Base-by-base conservation (phyloP, 2,888 invertebrate genomes). In the Drosophila pegasa region DNA sequence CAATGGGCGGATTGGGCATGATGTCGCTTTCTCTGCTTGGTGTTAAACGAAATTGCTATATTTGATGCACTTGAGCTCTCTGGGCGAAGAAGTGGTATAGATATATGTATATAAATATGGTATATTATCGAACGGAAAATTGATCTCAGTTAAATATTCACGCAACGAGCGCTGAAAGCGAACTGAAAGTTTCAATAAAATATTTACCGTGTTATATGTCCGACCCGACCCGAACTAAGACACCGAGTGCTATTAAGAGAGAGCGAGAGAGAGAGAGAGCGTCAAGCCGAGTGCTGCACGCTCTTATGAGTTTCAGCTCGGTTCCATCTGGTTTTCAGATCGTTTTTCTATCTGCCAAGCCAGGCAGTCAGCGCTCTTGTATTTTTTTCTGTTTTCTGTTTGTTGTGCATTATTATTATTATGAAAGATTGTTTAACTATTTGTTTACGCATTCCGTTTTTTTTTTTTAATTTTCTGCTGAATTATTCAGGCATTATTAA, bases 1-100 rank as follows among this genome's bases (percentile, higher is more conserved):
- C 90, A 66, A 87, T 85, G 12, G 89, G 71, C 37, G 87, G 90
- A 75, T 90, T 90, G 52, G 89, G 91, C 89, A 90, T 90, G 69
- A 16, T 71, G 22, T 16, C 27, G 20, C 7, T 31, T 33, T 16
- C 20, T 20, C 43, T 55, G 22, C n/a, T 41, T 14, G 51, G 4
- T 20, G 43, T 51, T n/a, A 14, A 16, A 0, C 29, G 38, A 5
- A 27, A 33, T 50, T 33, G 27, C 9, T 14, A 37, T 43, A 47
- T 25, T 9, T 20, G 6, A 43, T 14, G 40, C 22, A 59, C 55
- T 54, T 22, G 20, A 35, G 35, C 22, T 25, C 16, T n/a, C 18
- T 22, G 10, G 18, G 0, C 20, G n/a, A 50, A 33, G 20, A 50
- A 50, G 10, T 25, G 22, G 10, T 10, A 50, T 35, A 50, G 35